Evolutionary conservation across 1,140 invertebrate species (phyloP), one percentile per base, ranked within the genome.

Genomic region (Sarcophaga peregrina): DNA sequence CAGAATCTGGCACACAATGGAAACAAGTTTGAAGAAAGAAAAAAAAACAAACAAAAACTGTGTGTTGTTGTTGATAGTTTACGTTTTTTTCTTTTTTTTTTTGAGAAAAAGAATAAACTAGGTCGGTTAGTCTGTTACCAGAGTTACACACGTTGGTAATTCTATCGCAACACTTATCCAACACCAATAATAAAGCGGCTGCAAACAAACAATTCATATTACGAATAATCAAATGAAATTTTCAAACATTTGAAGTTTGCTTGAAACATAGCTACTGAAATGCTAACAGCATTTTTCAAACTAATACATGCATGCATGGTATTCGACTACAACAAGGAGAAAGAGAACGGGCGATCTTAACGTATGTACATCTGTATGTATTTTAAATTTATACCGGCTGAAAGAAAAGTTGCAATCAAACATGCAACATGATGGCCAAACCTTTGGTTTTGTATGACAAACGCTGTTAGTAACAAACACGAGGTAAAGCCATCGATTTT

Each of bases 401-500:
- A n/a, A n/a, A n/a, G n/a, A 37, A 37, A 37, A 37, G 25, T 37
- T 37, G 25, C 17, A 72, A 10, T 72, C 62, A 9, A 78, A 78
- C 75, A 52, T 52, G 75, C 25, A 20, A 3, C 6, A 25, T 8
- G 11, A 50, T 20, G 1, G 25, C 25, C 25, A 37, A 37, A 37
- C 25, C n/a, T 50, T 78, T 0, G n/a, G 25, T 46, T 17, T 50
- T 52, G 47, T 50, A 17, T 52, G 75, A 11, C n/a, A 8, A 0
- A 13, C 75, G 50, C 10, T 78, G 8, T 52, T 52, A 5, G 8
- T 45, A 74, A 25, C 17, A 78, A 8, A 78, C 47, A 50, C n/a
- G n/a, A 50, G 50, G 62, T 47, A n/a, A 78, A 78, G 75, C 75
- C 75, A 20, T 78, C 48, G 75, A 78, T 78, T 78, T 78, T 78